Evolutionary conservation across 2,113 vertebrate genomes (phyloP), one percentile per base, ranked within the genome.

Genomic region (Struthio camelus): DNA sequence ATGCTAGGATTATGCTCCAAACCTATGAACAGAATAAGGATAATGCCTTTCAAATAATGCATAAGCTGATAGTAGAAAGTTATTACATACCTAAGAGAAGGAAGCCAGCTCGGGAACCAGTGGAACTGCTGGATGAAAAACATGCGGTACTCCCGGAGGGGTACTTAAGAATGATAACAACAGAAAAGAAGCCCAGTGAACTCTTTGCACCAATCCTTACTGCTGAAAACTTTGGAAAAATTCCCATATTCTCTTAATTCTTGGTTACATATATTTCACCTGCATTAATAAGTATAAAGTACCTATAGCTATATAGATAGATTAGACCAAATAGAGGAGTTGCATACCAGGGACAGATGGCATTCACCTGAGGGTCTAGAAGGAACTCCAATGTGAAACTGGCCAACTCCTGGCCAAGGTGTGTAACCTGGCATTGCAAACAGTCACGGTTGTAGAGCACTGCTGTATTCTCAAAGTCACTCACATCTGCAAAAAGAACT

Each of bases 101-200:
- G 1, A 4, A 5, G 9, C 2, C 1, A 9, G 83, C 28, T 44
- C 67, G 9, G 13, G 6, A 82, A 58, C 54, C 17, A 54, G 13
- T 40, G 80, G 2, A 10, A 62, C 2, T 30, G 36, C 10, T 80
- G 46, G 6, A 36, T 34, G 4, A 87, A 91, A 66, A 58, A 5
- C 19, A 0, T 69, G 15, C 62, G 27, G n/a, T n/a, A n/a, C n/a
- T n/a, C n/a, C n/a, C n/a, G 73, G 80, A 72, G 0, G 0, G 2
- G 3, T 61, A 65, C 8, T 54, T 2, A 5, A 64, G 11, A 72
- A 32, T 38, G 8, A 23, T 11, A 58, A 19, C 3, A 62, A 69
- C 10, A 30, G 11, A 16, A 79, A 75, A 82, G 25, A 76, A 46
- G 8, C 12, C 80, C 13, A 51, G 15, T 7, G 15, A 20, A 25